Evolutionary conservation across 30 jellyfish, hydroid and myxozoan genomes (phyloP), one percentile per base, ranked within the genome.

Genomic region (Euphysa ruthae): DNA sequence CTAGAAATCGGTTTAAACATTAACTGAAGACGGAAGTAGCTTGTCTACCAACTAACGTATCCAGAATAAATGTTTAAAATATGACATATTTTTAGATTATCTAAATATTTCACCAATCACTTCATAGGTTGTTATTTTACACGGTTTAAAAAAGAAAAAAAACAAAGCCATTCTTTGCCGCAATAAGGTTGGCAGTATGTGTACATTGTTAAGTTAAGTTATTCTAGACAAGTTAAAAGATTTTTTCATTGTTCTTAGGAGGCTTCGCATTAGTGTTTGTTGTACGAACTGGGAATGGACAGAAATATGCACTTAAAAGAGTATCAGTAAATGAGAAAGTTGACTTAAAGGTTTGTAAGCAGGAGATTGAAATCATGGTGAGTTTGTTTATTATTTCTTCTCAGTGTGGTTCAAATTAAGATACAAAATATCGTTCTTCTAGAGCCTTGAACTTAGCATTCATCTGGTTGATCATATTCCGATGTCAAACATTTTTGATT

Each of bases 181-280:
- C n/a, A 38, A n/a, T 38, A 38, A 38, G 14, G 12, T 8, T 38
- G n/a, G 52, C n/a, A 8, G n/a, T 38, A 12, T 38, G 52, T 8
- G 12, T 38, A 38, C 52, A 38, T 38, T n/a, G n/a, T n/a, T n/a
- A n/a, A n/a, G n/a, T n/a, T n/a, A n/a, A n/a, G n/a, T n/a, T n/a
- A n/a, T n/a, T n/a, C n/a, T n/a, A n/a, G n/a, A n/a, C n/a, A 52
- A 10, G 8, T 60, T 19, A n/a, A 18, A 12, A 60, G 14, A 32
- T 32, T 18, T 64, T 15, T 70, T 55, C 15, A 3, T 71, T 13
- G 35, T 24, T 46, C 49, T 12, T 38, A 86, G 97, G 97, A 69
- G 97, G 97, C 32, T 86, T 69, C 68, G 97, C 94, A 0, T 60
- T 86, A 30, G 97, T 86, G 29, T 86, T 86, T 63, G 75, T 79